phyloP scores from a whole-genome alignment of 1,140 invertebrate genomes.

The Bactericera cockerelli region DNA sequence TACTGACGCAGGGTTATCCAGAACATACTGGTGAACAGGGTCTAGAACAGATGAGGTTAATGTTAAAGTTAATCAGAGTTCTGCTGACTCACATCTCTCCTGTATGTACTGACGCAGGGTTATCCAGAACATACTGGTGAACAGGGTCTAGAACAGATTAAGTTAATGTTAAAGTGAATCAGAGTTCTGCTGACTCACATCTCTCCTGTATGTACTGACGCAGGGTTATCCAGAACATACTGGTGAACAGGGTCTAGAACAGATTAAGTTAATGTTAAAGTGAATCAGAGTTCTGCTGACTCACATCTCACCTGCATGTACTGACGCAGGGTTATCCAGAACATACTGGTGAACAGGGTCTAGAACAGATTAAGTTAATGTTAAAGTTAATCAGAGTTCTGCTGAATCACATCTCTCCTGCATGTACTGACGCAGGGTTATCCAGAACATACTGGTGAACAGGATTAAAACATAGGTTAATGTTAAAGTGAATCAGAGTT shows the following conservation, averaged over 20 bases:
- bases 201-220: conserved; percentile 75
- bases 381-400: too few species aligned
- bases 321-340: conserved; percentile 87
- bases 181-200: conserved; percentile 39
- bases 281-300: conserved; percentile 38
- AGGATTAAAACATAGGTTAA: conserved; percentile 52
- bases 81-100: conserved; percentile 47
- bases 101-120: conserved; percentile 78
- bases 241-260: conserved; percentile 63
- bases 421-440: conserved; percentile 78
- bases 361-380: too few species aligned
- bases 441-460: conserved; percentile 88
- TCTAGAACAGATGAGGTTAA: conserved; percentile 43
- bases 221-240: conserved; percentile 91
- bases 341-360: conserved; percentile 79
- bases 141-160: conserved; percentile 51
- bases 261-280: too few species aligned
- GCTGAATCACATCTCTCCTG: conserved; percentile 51
- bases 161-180: too few species aligned
- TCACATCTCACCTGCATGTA: conserved; percentile 61
- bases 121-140: conserved; percentile 88
- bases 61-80: conserved; percentile 34
- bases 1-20: conserved; percentile 88
- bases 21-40: conserved; percentile 80
- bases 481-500: too few species aligned